Base-by-base conservation (phyloP, 2,888 invertebrate genomes). In the Diloba caeruleocephala region DNA sequence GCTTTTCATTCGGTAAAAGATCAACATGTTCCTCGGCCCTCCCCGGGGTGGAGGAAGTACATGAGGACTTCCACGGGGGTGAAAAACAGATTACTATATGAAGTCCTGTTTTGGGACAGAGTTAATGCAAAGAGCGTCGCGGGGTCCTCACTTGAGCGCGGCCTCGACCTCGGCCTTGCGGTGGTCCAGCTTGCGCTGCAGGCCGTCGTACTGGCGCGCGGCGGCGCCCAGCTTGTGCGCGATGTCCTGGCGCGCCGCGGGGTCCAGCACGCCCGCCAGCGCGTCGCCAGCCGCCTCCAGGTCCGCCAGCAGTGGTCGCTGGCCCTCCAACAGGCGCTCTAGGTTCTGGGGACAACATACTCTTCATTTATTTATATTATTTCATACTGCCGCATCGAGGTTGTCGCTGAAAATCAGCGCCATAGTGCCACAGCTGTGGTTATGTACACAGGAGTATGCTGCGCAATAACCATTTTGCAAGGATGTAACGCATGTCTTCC, bases 151-250 rank as follows among this genome's bases (percentile, higher is more conserved):
- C 93, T 89, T 93, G 21, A 97, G 92, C 13, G 96, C 96, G 0
- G 96, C 97, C 83, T 99, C 98, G 17, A 98, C 95, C 87, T 98
- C 98, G 0, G 98, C 98, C 88, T 98, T 98, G 78, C 96, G 95
- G 72, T 97, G 96, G 84, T 98, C 98, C 9, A 98, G 90, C 88
- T 98, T 98, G 94, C 97, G 96, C 79, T 98, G 98, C 68, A 98
- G 91, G 42, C 97, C 97, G 79, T 96, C 96, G 81, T 98, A 98
- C 79, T 98, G 96, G 38, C 98, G 95, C 13, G 96, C 98, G n/a
- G 98, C 95, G 1, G 97, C 96, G 0, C 96, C 95, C 45, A 99
- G 94, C 82, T 98, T 98, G 66, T 96, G 96, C 88, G 97, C 97
- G 34, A 99, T 97, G 90, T 99, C 99, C 33, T 97, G 97, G 41